These are phyloP conservation scores for Salarias fasciatus DNA, from an alignment of 2,797 vertebrate genomes.

Conservation along the genomic window DNA sequence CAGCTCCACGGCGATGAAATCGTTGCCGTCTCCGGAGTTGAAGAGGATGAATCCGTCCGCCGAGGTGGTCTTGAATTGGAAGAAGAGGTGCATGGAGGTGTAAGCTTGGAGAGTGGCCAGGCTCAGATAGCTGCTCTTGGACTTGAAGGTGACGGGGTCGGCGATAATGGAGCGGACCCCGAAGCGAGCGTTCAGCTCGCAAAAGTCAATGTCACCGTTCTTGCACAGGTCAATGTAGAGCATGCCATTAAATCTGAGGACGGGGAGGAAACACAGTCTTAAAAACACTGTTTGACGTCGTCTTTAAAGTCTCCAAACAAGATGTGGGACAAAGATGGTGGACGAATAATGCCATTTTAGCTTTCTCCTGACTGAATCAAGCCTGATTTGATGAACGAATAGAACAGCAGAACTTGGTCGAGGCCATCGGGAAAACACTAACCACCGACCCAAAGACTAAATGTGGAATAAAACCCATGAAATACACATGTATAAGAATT, in stretches of 20 bases:
- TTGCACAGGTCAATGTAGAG: constrained; percentile 99
- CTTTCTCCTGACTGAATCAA: no score
- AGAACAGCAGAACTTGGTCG: no score
- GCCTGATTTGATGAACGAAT: no score
- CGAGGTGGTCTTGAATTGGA: constrained; percentile 98
- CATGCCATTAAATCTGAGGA: constrained; percentile 93
- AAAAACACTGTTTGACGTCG: no score
- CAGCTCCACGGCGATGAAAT: constrained; percentile 97
- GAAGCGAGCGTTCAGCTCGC: constrained; percentile 96
- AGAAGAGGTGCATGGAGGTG: constrained; percentile 99
- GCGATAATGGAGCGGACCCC: constrained; percentile 97
- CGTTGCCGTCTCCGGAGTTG: constrained; percentile 97
- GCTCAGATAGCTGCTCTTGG: constrained; percentile 97
- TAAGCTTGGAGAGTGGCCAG: constrained; percentile 97
- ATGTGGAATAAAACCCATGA: no score
- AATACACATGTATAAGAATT: no score
- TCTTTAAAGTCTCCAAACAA: no score
- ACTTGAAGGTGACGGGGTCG: constrained; percentile 97
- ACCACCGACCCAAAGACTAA: no score
- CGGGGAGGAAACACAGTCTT: no score
- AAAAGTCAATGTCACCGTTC: constrained; percentile 98
- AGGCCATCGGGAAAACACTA: no score
- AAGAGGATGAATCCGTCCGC: constrained; percentile 97
- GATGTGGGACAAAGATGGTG: no score
- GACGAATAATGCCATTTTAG: no score